Base-by-base conservation (phyloP, 2,797 vertebrate species). In the Sus cebifrons region DNA sequence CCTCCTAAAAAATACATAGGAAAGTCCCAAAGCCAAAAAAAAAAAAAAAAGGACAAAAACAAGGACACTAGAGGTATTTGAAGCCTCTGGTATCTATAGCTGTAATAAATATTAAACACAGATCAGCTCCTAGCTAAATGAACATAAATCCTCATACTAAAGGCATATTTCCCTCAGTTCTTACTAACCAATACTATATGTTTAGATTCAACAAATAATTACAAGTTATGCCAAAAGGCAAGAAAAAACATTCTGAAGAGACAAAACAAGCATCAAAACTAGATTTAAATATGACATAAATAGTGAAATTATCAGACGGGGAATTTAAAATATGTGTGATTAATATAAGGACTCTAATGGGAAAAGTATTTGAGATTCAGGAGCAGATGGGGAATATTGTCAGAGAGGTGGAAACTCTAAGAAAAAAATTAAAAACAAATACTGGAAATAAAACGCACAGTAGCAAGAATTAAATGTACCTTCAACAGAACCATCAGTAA, bases 341-440 rank as follows among this genome's bases (percentile, higher is more conserved):
- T 88, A 67, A 62, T 91, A 93, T 36, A 83, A 83, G 2, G 20
- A 16, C 0, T 56, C 5, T 68, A 68, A 84, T 84, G 65, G 40
- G 56, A 79, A 93, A 91, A 75, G 8, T 77, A 75, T 32, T 71
- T 8, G 65, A 91, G n/a, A 84, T 87, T 91, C 36, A 78, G 49
- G 58, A 91, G 93, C 36, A 74, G 21, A 56, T 67, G 1, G 21
- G 2, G 86, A 82, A 56, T 32, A 1, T 49, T 49, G 44, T 10
- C 44, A 49, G 44, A 49, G 44, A 49, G 44, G 44, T 49, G 44
- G 44, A 49, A 49, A 49, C 44, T 49, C 44, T 32, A 62, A 92
- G n/a, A 92, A 89, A 73, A 77, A 74, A 88, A 32, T 75, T 36
- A 25, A 60, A 75, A 88, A 62, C 11, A 90, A 90, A 83, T 49